A percentile compares a stretch with the other conserved stretches of the same genome.
Conservation (phyloP, 2,113 vertebrate species). For the Manacus vitellinus region DNA sequence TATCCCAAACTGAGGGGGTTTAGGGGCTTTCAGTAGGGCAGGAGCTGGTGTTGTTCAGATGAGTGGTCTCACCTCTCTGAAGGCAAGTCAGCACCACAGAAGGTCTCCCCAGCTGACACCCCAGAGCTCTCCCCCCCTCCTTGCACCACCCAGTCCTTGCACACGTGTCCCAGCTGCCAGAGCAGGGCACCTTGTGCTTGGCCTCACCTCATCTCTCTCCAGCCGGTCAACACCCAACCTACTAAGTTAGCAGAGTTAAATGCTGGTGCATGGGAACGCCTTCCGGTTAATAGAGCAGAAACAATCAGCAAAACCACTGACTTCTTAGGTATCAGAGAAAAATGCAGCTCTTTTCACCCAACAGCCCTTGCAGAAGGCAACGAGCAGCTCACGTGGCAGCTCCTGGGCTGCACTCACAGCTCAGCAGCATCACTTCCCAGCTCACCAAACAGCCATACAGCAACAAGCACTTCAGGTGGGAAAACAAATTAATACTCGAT, state of each 20-base stretch:
- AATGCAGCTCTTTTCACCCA: not conserved
- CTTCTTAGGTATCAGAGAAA: not conserved
- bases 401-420: not conserved
- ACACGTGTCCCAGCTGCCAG: not conserved
- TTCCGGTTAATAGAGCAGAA: conserved; percentile 41
- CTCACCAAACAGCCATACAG: not conserved
- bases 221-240: not conserved
- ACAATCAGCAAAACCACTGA: not conserved
- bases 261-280: not conserved
- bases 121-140: not conserved
- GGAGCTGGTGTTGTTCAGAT: not conserved
- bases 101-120: not conserved
- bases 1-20: not conserved
- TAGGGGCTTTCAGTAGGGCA: not conserved
- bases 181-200: not conserved
- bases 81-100: not conserved
- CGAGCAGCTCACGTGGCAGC: fast-evolving
- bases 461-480: not conserved
- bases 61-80: not conserved
- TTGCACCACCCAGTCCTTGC: not conserved
- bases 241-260: not conserved
- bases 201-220: not conserved
- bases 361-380: not conserved
- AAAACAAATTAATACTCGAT: not conserved
- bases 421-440: not conserved